Evolutionary conservation across 2,797 vertebrate species (phyloP), one percentile per base, ranked within the genome.

Genomic region (Eupleurogrammus muticus): DNA sequence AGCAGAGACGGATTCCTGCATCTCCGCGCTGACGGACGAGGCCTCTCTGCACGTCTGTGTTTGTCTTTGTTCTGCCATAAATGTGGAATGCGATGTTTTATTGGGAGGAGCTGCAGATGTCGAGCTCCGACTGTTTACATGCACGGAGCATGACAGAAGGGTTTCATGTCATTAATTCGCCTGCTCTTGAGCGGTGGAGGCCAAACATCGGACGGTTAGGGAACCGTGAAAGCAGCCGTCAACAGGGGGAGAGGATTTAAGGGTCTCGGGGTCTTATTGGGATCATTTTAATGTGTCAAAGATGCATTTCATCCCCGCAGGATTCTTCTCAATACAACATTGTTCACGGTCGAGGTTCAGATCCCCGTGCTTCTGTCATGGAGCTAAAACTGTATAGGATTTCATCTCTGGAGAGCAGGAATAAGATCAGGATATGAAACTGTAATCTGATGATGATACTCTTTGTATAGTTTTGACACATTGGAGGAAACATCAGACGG

Each of bases 61-160:
- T 86, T 87, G 73, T 79, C 63, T 77, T 59, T 4, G 58, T 71
- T 58, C 28, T 49, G 72, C 66, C 51, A 70, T 89, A 82, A 89
- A 85, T 65, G 78, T 68, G 81, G 84, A 86, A 86, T 83, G 86
- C 14, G 35, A 9, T 17, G 42, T 83, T 87, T 87, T 84, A 88
- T 70, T 73, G 53, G 35, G 55, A 51, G 72, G 48, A 4, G 60
- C 56, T 78, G 69, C 86, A 88, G 76, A 89, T 87, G 87, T 87
- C 8, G 49, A 54, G 71, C 59, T 54, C 11, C 12, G 19, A 40
- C 16, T 80, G 81, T 86, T 83, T 83, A 81, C 71, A 70, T 19
- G 44, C 42, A 28, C 3, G 1, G 47, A 46, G 63, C 32, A 13
- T 66, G 63, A 66, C 55, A 5, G 13, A 24, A 1, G 71, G 40